Evolutionary conservation across 2,888 invertebrate species (phyloP), one percentile per base, ranked within the genome.

Genomic region (Dasypogon diadema): DNA sequence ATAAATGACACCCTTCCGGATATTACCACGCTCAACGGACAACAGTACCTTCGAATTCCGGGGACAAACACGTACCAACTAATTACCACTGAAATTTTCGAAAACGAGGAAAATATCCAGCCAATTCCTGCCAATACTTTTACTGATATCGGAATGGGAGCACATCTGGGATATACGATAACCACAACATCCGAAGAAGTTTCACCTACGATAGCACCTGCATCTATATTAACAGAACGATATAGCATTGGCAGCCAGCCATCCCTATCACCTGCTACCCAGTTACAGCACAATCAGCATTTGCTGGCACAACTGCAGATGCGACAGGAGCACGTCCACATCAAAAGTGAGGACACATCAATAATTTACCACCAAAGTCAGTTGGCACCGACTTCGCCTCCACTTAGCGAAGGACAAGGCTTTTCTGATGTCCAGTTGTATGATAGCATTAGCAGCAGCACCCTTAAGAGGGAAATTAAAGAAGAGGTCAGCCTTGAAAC

Each of bases 11-110:
- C 81, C 77, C 83, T 90, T 68, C 87, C 89, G 0, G 88, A 82
- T 75, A 81, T 86, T n/a, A 86, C 86, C 3, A 85, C 83, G 10
- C 81, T 86, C 2, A 85, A 86, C 79, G 86, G 86, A 0, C 86
- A 89, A 73, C 90, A 90, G 75, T 91, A 90, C 80, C 85, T 90
- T 34, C 87, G 90, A 79, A 85, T 92, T 70, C 88, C 89, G 60
- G 87, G 89, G 5, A 87, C 89, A 4, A 91, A 91, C 82, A 87
- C 89, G 2, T 92, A 91, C 81, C 91, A 92, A 80, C 82, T 92
- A 78, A 88, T 91, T 12, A 88, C 90, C 6, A 87, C 89, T 65
- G 83, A 88, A 68, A 83, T 89, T 72, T 90, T 91, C 76, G 90
- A 90, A 77, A 90, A 91, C 82, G 90, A 90, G 77, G 91, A 91